phyloP scores from a whole-genome alignment of 2,888 invertebrate genomes.

The Drosophila niveifrons region DNA sequence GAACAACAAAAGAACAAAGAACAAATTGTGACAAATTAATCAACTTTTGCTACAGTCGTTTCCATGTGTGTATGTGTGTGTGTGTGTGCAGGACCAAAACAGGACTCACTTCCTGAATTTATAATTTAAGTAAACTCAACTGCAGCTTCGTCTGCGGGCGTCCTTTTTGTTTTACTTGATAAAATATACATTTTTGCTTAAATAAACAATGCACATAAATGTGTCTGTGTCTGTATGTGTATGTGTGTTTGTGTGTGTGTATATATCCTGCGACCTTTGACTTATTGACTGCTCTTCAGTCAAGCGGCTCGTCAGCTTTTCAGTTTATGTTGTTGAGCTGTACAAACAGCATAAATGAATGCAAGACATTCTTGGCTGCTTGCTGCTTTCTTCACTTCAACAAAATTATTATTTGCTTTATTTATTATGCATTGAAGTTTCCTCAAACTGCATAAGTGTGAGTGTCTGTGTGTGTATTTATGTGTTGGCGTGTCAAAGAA shows the following conservation, averaged over 20 bases:
- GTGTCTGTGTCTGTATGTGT: not conserved
- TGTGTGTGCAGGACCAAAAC: constrained; percentile 1
- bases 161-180: constrained; percentile 38
- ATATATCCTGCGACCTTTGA: constrained; percentile 55
- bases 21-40: constrained; percentile 71
- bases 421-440: constrained; percentile 77
- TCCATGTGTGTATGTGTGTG: not conserved
- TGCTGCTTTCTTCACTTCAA: constrained; percentile 14
- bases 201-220: constrained; percentile 43
- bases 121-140: constrained; percentile 71
- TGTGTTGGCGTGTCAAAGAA: constrained; percentile 29
- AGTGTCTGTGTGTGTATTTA: constrained; percentile 7
- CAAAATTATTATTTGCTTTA: constrained; percentile 76
- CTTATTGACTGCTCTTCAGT: constrained; percentile 32
- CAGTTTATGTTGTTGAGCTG: constrained; percentile 37
- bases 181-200: constrained; percentile 55
- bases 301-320: constrained; percentile 29
- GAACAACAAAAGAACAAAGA: constrained; percentile 28
- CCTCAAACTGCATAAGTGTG: constrained; percentile 20
- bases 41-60: constrained; percentile 50
- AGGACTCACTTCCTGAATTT: constrained; percentile 54
- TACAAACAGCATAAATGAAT: constrained; percentile 62
- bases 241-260: constrained; percentile 7
- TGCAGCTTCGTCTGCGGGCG: constrained; percentile 31
- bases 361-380: constrained; percentile 23